Evolutionary conservation across 2,797 vertebrate genomes (phyloP).

Genomic region (Podarcis lilfordi): DNA sequence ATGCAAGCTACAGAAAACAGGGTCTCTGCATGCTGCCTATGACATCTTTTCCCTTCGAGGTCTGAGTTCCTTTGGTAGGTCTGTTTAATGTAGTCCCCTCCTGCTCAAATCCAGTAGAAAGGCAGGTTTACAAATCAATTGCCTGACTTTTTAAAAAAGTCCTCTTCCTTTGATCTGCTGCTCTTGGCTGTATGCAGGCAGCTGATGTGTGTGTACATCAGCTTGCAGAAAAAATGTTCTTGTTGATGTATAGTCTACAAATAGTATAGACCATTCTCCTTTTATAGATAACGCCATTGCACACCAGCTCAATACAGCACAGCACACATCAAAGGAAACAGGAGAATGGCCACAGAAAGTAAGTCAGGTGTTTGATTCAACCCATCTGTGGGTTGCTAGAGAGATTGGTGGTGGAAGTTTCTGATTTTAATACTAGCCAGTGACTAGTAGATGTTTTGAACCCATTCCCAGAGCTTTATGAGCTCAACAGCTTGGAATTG

Average conservation of each 20-base stretch:
- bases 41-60: background rate
- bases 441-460: conserved; percentile 27
- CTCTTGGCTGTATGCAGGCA: conserved; percentile 1
- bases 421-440: conserved; percentile 21
- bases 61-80: background rate
- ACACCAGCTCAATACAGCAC: background rate
- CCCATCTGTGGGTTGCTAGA: background rate
- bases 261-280: background rate
- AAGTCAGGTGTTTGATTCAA: background rate
- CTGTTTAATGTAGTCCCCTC: background rate
- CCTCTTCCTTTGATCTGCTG: background rate
- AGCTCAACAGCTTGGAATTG: background rate
- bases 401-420: conserved; percentile 15
- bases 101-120: background rate
- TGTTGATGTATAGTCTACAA: background rate
- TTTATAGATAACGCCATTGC: background rate
- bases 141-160: background rate
- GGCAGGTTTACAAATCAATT: conserved; percentile 1
- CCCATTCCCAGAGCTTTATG: background rate
- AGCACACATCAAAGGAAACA: background rate
- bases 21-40: background rate
- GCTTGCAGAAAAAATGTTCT: background rate
- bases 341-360: conserved; percentile 8
- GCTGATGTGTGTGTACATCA: background rate
- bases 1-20: background rate